A percentile compares a stretch with the other conserved stretches of the same genome.
phyloP scores from a whole-genome alignment of 1,140 invertebrate genomes.

The Pseudomyrmex dendroicus region DNA sequence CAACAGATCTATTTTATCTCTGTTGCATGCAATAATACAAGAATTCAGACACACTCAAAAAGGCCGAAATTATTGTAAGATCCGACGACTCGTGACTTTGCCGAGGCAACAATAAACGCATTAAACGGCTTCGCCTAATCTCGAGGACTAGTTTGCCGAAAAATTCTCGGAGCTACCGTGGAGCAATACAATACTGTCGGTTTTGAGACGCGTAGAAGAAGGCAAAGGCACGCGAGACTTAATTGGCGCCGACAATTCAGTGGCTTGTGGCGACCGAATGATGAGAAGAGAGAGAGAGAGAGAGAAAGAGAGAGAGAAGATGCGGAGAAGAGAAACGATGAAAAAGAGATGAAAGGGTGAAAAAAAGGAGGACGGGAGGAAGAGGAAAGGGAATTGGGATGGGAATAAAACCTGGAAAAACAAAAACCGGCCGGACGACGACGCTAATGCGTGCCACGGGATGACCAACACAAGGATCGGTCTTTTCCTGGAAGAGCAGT shows the following conservation, averaged over 20 bases:
- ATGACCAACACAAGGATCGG: slow-evolving; percentile 58
- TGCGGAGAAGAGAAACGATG: background rate
- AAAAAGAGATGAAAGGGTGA: background rate
- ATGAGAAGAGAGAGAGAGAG: slow-evolving; percentile 2
- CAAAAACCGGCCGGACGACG: slow-evolving; percentile 59
- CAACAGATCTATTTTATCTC: too few relatives aligned
- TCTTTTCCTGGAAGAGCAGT: slow-evolving; percentile 77
- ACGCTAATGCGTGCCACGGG: slow-evolving; percentile 69
- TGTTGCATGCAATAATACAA: too few relatives aligned
- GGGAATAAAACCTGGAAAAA: slow-evolving; percentile 67
- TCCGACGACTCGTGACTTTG: too few relatives aligned
- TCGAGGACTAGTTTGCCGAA: background rate
- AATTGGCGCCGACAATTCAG: slow-evolving; percentile 71
- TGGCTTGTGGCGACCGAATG: slow-evolving; percentile 31
- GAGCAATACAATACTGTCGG: slow-evolving; percentile 14
- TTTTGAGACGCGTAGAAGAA: slow-evolving; percentile 13
- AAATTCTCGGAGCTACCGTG: slow-evolving; percentile 23
- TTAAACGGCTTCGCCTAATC: too few relatives aligned
- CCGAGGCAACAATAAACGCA: too few relatives aligned
- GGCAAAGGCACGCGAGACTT: slow-evolving; percentile 57
- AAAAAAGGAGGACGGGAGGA: background rate
- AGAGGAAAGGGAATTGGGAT: slow-evolving; percentile 35
- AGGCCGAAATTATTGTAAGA: too few relatives aligned
- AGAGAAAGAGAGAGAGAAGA: background rate
- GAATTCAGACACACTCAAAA: too few relatives aligned